Base-by-base conservation (phyloP, 2,797 vertebrate species). In the Tragelaphus eurycerus region DNA sequence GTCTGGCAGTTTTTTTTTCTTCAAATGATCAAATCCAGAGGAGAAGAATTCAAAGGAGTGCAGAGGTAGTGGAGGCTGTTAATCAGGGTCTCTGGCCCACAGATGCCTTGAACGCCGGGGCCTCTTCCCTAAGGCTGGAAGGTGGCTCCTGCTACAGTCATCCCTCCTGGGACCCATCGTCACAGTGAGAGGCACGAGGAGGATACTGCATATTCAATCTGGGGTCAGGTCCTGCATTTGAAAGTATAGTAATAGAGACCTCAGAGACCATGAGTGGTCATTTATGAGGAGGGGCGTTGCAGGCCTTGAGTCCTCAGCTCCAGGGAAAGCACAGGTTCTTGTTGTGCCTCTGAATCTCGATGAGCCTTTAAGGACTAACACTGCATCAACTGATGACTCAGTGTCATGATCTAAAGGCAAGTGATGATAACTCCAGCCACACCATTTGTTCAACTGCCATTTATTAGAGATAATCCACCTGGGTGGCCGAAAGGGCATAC, bases 61-160 rank as follows among this genome's bases (percentile, higher is more conserved):
- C 19, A 64, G 74, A 7, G 11, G 79, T 13, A 5, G 1, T 16
- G 17, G 54, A 50, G 46, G 9, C 25, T 84, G 1, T 31, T 34
- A 4, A 1, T 3, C 4, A 67, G 11, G 57, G 6, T 16, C 21
- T n/a, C 16, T 16, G 4, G 12, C 6, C 25, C 25, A 43, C 9
- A 34, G n/a, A 25, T 16, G 1, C 55, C 71, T 46, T 81, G 38
- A 86, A 23, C 2, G 54, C n/a, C 21, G 55, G 4, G 17, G 0
- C 17, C 34, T 23, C 43, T 79, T 7, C 4, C 19, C 4, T 3
- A 15, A 15, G 4, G 13, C 82, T 55, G 15, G 29, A 62, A 48
- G 25, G 19, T 1, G 3, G 3, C 5, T 29, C 23, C 19, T 64
- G 17, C 59, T 62, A 3, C 7, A 62, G 64, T 50, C n/a, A 21